phyloP scores from a whole-genome alignment of 2,888 invertebrate species.

The Alloscopus bannaensis region DNA sequence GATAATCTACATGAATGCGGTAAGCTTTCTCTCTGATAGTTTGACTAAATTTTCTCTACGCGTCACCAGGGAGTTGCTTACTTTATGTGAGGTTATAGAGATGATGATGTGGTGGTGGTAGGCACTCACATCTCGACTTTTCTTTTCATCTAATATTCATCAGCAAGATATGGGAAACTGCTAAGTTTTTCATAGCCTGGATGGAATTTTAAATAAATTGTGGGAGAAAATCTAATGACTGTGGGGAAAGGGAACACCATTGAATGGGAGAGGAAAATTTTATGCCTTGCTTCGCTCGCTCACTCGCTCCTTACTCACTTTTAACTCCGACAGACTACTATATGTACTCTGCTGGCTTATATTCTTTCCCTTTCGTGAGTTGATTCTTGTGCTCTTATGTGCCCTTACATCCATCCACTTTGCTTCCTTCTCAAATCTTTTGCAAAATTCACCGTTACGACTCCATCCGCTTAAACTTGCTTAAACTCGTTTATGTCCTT shows the following conservation, averaged over 20 bases:
- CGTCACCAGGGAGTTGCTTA: conserved; percentile 70
- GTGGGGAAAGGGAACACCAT: conserved; percentile 70
- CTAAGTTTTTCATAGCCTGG: conserved; percentile 73
- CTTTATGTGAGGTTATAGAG: conserved; percentile 42
- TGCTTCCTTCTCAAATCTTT: conserved; percentile 66
- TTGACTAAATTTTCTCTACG: conserved; percentile 73
- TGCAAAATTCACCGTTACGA: conserved; percentile 72
- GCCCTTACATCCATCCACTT: conserved; percentile 31
- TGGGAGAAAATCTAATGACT: conserved; percentile 74
- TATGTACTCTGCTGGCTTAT: conserved; percentile 3
- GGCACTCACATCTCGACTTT: conserved; percentile 51
- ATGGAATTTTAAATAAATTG: conserved; percentile 74
- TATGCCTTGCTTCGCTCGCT: conserved; percentile 49
- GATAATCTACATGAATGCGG: conserved; percentile 52
- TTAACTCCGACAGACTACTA: no score
- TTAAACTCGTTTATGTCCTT: conserved; percentile 55
- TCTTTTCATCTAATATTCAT: conserved; percentile 73
- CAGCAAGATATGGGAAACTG: conserved; percentile 72
- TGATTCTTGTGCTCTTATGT: conserved; percentile 20
- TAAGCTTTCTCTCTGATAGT: conserved; percentile 71
- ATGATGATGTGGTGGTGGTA: conserved; percentile 29
- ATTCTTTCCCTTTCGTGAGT: neutral
- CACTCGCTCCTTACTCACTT: conserved; percentile 32
- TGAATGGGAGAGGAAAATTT: conserved; percentile 45
- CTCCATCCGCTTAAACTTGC: conserved; percentile 69